Evolutionary conservation across 2,113 vertebrate species (phyloP), one percentile per base, ranked within the genome.

Genomic region (Phylloscopus trochiloides): DNA sequence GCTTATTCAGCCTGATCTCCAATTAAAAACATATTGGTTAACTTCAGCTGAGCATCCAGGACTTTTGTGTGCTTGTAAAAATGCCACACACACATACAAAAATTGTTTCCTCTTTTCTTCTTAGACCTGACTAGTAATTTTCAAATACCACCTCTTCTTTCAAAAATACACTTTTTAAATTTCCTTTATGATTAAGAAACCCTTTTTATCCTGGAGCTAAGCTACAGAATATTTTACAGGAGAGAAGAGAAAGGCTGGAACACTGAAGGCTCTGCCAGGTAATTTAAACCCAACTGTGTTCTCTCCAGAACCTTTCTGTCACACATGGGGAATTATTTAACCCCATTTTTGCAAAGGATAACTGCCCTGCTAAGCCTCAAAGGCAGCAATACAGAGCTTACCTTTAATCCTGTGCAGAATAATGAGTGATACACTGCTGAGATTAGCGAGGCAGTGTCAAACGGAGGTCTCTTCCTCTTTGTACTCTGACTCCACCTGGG

Each of bases 401-500:
- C 93, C 88, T 95, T 95, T 88, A 95, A 96, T 97, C 92, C 92
- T 65, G 85, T 25, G 55, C 67, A 45, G 75, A 96, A 88, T 88
- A 95, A 93, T 83, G 79, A 71, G 73, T 14, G 67, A 77, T 67
- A 48, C 2, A 59, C 78, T 80, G 94, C 90, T 58, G 90, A 86
- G 93, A 94, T 75, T 78, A 93, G 52, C 5, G 1, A 88, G 65
- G 25, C 72, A 21, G 71, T 66, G 85, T 82, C 82, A 95, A 70
- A 88, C 0, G 2, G 48, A 74, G 73, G 43, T n/a, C 84, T 84
- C 75, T 86, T 93, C 88, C 36, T 90, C 75, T 88, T 86, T 93
- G 74, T 94, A 8, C 54, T 84, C 87, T 48, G 31, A 59, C 73
- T 88, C 78, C 82, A 86, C 82, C 78, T 71, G 52, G 48, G 61